Evolutionary conservation across 2,797 vertebrate species (phyloP), one percentile per base, ranked within the genome.

Genomic region (Xenops minutus): DNA sequence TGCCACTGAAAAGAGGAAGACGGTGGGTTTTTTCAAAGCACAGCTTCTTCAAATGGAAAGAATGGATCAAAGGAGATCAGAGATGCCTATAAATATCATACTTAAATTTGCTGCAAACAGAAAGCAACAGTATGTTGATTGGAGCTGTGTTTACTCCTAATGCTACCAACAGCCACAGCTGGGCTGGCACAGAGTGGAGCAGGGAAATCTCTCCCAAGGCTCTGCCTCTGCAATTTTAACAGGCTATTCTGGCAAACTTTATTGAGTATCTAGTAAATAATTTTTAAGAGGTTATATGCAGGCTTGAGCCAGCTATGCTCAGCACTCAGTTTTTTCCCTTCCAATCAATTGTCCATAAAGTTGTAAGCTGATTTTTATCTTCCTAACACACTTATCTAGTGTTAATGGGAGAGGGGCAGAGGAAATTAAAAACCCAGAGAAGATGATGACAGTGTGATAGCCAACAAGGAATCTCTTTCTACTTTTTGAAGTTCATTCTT

Each of bases 31-130:
- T 93, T 86, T 73, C 84, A 92, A 90, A 94, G 83, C 52, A 39
- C 59, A 63, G 15, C 51, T 82, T 85, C 82, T 88, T 78, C 55
- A 52, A 68, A 87, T 55, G 51, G 77, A 80, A 83, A 93, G 95
- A 96, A 93, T 56, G 77, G 90, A 90, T 93, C 85, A 92, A 86
- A 97, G 81, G 86, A 88, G 81, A 86, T 72, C 34, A 29, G 71
- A 96, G 72, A 73, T 84, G 80, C 78, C 89, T 96, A 67, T 37
- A 84, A 68, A 88, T 83, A 90, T 51, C 92, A 82, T 24, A 26
- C 63, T 71, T 82, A 78, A 82, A 90, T 54, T 61, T 77, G 76
- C 92, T 96, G 93, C 66, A 86, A 87, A 91, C 88, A 89, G 76
- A 87, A 90, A 30, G n/a, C 83, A 88, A 77, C 68, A 67, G 87